These are phyloP conservation scores for Dascyllus trimaculatus DNA, from an alignment of 2,113 vertebrate genomes.

Conservation along the genomic window DNA sequence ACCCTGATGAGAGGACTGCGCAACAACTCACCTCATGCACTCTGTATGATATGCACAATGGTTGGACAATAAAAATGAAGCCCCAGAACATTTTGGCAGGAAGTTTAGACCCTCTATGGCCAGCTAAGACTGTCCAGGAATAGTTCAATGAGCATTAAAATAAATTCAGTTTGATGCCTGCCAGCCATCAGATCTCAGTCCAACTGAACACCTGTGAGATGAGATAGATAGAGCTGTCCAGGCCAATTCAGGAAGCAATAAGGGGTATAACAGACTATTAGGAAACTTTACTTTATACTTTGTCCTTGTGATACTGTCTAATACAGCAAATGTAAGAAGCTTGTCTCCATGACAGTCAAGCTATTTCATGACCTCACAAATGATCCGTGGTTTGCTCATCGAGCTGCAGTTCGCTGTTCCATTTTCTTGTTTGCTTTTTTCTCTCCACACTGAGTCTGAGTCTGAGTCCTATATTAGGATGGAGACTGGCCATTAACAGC, in stretches of 20 bases:
- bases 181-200: conserved; percentile 19
- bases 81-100: neutral
- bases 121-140: conserved; percentile 2
- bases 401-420: conserved; percentile 2
- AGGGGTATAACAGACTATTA: neutral
- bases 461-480: conserved; percentile 38
- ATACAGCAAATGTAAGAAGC: neutral
- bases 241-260: neutral
- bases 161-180: conserved; percentile 23
- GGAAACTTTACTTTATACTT: neutral
- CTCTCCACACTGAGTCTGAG: conserved; percentile 16
- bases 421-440: conserved; percentile 35
- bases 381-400: neutral
- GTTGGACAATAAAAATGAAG: neutral
- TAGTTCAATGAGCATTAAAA: conserved; percentile 2
- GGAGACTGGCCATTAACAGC: conserved; percentile 51
- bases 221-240: neutral
- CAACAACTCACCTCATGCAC: neutral
- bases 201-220: conserved; percentile 21
- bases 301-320: neutral
- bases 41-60: neutral
- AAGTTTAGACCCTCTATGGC: neutral
- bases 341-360: neutral
- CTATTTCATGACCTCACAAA: neutral
- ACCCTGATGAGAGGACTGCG: neutral